phyloP scores from a whole-genome alignment of 2,888 invertebrate species.

The Cosmia pyralina region DNA sequence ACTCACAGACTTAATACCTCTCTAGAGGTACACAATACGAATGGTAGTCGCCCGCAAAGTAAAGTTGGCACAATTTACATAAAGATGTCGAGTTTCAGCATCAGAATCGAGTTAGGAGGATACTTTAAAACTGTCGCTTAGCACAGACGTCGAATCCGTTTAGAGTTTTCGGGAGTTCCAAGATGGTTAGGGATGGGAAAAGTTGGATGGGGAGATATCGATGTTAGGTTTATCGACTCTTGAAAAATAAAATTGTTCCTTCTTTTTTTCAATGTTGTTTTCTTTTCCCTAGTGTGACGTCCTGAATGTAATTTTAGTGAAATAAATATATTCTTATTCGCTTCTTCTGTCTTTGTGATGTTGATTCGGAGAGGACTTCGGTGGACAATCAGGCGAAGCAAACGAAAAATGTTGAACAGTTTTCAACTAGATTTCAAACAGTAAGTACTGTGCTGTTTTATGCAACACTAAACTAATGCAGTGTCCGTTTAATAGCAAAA shows the following conservation, averaged over 20 bases:
- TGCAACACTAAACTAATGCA: not conserved
- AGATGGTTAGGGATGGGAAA: slow-evolving; percentile 65
- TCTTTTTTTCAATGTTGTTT: too few species aligned
- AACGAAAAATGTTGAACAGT: not conserved
- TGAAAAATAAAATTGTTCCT: not conserved
- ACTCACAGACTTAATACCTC: slow-evolving; percentile 14
- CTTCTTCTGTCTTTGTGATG: too few species aligned
- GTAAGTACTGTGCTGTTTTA: not conserved
- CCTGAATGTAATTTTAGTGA: too few species aligned
- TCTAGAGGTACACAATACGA: slow-evolving; percentile 62
- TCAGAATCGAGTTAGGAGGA: slow-evolving; percentile 88
- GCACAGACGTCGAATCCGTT: slow-evolving; percentile 89
- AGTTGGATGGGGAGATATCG: slow-evolving; percentile 29
- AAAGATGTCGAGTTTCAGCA: slow-evolving; percentile 87
- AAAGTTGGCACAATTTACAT: slow-evolving; percentile 86
- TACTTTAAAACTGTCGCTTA: slow-evolving; percentile 90
- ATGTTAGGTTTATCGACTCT: slow-evolving; percentile 7
- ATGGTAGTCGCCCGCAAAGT: slow-evolving; percentile 69
- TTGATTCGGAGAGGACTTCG: not conserved
- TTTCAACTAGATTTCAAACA: not conserved
- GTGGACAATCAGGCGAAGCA: not conserved
- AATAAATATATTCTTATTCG: too few species aligned
- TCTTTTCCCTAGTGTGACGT: too few species aligned
- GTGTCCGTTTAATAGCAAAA: not conserved
- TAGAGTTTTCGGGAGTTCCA: slow-evolving; percentile 84